phyloP scores from a whole-genome alignment of 2,113 vertebrate genomes.

The Phrynosoma blainvillii region DNA sequence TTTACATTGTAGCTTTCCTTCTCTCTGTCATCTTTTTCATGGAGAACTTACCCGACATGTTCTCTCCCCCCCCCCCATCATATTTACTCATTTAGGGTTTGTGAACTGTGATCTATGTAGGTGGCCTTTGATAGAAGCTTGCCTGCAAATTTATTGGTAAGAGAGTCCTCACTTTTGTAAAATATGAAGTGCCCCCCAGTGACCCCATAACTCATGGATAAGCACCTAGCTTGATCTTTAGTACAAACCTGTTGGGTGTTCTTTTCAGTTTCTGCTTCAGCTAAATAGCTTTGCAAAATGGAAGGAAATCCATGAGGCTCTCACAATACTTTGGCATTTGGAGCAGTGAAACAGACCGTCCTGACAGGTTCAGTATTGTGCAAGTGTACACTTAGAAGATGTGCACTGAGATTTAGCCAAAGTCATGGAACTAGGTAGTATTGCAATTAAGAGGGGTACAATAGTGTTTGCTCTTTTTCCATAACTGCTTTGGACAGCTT shows the following conservation, averaged over 20 bases:
- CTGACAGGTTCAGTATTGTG: background rate
- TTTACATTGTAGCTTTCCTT: no score
- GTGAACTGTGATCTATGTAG: no score
- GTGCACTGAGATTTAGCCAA: no score
- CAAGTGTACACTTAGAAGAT: background rate
- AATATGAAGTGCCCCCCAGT: no score
- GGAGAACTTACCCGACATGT: no score
- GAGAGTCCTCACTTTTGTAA: no score
- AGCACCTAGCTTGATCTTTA: background rate
- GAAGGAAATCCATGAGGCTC: background rate
- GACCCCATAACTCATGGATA: no score
- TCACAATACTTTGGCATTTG: background rate
- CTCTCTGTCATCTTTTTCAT: no score
- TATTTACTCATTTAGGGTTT: no score
- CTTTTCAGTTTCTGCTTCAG: background rate
- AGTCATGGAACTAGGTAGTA: slow-evolving; percentile 14
- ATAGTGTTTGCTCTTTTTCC: background rate
- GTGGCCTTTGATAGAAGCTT: no score
- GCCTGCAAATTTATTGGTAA: no score
- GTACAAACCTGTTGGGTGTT: background rate
- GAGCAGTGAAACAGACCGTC: background rate
- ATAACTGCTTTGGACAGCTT: slow-evolving; percentile 15
- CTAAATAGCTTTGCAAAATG: background rate
- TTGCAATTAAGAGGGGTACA: slow-evolving; percentile 41
- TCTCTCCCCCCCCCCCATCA: no score